phyloP scores from a whole-genome alignment of 2,888 invertebrate genomes.

The Quadroppia sp. region DNA sequence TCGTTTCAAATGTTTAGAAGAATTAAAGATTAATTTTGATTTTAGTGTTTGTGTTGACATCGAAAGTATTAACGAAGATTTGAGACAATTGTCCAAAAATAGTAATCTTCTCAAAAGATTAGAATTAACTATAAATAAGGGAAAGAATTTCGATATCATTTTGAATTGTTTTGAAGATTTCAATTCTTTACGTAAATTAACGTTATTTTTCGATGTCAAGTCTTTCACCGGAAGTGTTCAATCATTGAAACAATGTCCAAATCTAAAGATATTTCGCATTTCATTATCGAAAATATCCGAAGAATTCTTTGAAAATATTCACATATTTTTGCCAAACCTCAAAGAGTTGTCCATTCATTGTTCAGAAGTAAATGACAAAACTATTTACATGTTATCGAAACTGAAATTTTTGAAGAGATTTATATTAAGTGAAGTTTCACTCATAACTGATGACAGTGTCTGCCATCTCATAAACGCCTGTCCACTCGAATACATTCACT shows the following conservation, averaged over 20 bases:
- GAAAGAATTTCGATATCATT: no score
- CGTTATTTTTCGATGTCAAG: not conserved
- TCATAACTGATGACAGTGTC: slow-evolving; percentile 8
- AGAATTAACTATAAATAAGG: no score
- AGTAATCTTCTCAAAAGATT: no score
- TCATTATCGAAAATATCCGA: not conserved
- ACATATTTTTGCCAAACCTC: not conserved
- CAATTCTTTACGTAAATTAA: not conserved
- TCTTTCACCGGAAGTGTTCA: not conserved
- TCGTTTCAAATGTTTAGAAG: not conserved
- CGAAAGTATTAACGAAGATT: no score
- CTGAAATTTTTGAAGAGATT: not conserved
- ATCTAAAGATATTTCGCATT: not conserved
- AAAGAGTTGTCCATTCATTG: not conserved
- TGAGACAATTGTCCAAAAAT: no score
- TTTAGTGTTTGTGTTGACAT: no score
- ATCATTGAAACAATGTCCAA: not conserved
- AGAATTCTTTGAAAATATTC: not conserved
- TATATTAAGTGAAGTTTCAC: not conserved
- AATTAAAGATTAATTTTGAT: not conserved
- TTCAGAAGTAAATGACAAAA: no score
- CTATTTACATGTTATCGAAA: no score
- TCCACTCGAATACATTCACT: not conserved
- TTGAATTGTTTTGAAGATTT: not conserved
- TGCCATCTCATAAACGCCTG: not conserved